A percentile compares a stretch with the other conserved stretches of the same genome.
These are phyloP conservation scores for Rhyzopertha dominica DNA, from an alignment of 1,140 invertebrate species.

Conservation along the genomic window DNA sequence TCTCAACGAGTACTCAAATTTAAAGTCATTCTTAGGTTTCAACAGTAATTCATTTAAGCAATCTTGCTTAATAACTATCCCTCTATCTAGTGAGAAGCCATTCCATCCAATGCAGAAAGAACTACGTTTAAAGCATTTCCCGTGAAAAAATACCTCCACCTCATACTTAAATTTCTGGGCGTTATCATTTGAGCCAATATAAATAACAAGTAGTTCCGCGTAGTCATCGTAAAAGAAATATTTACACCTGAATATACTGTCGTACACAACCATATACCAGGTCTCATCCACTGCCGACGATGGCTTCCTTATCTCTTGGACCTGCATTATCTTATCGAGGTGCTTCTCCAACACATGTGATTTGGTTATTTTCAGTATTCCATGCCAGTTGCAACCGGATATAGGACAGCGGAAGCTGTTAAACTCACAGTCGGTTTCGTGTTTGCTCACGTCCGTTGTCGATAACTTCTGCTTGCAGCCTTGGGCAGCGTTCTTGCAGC, in stretches of 20 bases:
- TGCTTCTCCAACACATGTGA: conserved; percentile 13
- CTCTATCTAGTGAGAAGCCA: too few relatives aligned
- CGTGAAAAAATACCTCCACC: too few relatives aligned
- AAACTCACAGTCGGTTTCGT: conserved; percentile 13
- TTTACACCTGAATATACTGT: conserved; percentile 14
- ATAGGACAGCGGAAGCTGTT: conserved; percentile 9
- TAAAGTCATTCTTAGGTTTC: too few relatives aligned
- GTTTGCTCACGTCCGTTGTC: conserved; percentile 1
- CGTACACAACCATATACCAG: conserved; percentile 7
- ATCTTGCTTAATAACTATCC: too few relatives aligned
- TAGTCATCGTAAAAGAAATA: conserved; percentile 16
- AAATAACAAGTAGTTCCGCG: conserved; percentile 14
- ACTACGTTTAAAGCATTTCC: too few relatives aligned
- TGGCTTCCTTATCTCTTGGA: neutral
- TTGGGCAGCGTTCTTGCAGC: conserved; percentile 25
- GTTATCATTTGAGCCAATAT: conserved; percentile 9
- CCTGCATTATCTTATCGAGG: neutral
- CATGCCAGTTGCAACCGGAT: neutral
- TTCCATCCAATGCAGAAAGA: too few relatives aligned
- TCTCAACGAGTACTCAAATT: too few relatives aligned
- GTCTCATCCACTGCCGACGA: conserved; percentile 5
- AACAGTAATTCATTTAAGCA: too few relatives aligned
- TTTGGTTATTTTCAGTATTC: neutral
- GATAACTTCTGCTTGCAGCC: conserved; percentile 16
- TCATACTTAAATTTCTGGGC: conserved; percentile 13